Conservation (phyloP, 2,888 invertebrate species). For the Odontocolon sp. region DNA sequence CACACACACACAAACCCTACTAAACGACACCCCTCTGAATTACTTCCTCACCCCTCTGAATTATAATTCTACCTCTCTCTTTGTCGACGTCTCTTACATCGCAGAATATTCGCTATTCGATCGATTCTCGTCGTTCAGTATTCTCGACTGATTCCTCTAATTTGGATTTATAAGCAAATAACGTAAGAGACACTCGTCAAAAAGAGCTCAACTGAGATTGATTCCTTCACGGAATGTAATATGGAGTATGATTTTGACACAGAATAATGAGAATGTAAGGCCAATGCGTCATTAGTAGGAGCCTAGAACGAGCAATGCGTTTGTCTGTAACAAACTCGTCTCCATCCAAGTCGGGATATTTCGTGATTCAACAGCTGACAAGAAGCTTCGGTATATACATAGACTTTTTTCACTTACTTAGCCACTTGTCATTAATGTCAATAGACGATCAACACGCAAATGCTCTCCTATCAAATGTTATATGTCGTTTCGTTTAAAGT, state of each 20-base stretch:
- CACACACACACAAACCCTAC: too few relatives aligned
- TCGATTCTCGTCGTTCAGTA: constrained; percentile 52
- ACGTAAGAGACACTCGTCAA: constrained; percentile 16
- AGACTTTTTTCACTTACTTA: neutral
- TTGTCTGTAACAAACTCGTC: too few relatives aligned
- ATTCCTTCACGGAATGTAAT: constrained; percentile 11
- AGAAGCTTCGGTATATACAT: neutral
- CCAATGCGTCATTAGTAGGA: neutral
- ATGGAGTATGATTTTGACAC: neutral
- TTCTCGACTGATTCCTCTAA: too few relatives aligned
- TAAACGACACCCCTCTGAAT: neutral
- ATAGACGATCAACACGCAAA: constrained; percentile 24
- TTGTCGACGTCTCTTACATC: constrained; percentile 31
- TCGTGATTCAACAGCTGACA: neutral
- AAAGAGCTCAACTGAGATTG: constrained; percentile 25
- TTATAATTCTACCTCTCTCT: constrained; percentile 21
- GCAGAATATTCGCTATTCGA: constrained; percentile 53
- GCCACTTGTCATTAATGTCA: constrained; percentile 13
- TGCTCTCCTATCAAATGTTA: constrained; percentile 35
- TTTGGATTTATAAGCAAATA: too few relatives aligned
- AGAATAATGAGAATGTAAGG: neutral
- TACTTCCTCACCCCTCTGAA: constrained; percentile 20
- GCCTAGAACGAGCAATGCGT: too few relatives aligned
- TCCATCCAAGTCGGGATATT: neutral
- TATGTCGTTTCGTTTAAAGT: constrained; percentile 30